These are phyloP conservation scores for Eremophila alpestris DNA, from an alignment of 2,797 vertebrate genomes.

Conservation along the genomic window DNA sequence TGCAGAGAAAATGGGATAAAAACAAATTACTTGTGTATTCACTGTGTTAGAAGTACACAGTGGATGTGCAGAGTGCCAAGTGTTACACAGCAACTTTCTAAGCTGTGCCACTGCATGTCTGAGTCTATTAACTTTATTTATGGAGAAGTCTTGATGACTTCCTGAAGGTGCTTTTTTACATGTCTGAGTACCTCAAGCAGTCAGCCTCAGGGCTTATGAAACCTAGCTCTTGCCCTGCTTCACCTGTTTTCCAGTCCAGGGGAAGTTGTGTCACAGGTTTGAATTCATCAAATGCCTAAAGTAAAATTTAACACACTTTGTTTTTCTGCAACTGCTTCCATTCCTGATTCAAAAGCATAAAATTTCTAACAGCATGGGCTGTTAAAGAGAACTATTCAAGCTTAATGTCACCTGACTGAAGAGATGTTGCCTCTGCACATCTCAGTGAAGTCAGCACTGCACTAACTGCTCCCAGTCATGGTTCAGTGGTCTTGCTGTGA, in stretches of 20 bases:
- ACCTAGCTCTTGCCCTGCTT: neutral
- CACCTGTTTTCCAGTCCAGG: neutral
- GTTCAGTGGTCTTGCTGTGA: neutral
- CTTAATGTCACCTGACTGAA: neutral
- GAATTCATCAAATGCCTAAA: neutral
- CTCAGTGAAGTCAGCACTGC: neutral
- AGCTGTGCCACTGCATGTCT: neutral
- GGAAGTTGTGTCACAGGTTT: neutral
- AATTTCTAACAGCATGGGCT: neutral
- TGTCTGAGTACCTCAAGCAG: conserved; percentile 2
- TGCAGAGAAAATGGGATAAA: neutral
- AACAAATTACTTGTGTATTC: neutral
- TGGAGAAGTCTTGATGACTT: neutral
- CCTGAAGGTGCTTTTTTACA: neutral
- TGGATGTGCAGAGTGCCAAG: neutral
- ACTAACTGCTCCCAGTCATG: neutral
- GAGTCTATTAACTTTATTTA: neutral
- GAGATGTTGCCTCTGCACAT: neutral
- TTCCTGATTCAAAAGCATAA: neutral
- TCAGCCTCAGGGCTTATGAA: neutral
- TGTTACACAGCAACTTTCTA: neutral
- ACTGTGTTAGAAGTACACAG: neutral
- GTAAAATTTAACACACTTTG: neutral
- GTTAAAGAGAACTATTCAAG: neutral
- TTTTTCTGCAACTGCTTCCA: neutral